Percentiles rank a stretch among this genome's conserved stretches.
Conservation (phyloP, 2,888 invertebrate genomes). For the Tetrapedia diversipes region DNA sequence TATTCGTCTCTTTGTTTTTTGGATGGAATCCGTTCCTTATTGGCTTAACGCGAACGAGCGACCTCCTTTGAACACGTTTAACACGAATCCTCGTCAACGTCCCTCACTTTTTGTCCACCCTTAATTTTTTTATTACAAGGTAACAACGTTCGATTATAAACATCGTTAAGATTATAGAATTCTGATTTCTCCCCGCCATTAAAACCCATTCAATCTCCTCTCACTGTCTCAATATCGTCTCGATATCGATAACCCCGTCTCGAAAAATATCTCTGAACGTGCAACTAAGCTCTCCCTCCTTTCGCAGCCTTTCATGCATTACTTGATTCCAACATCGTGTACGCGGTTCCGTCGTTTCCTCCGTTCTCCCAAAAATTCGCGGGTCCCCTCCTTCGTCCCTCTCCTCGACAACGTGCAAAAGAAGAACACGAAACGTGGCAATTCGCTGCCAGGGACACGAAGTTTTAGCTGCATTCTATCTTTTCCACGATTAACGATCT, state of each 20-base stretch:
- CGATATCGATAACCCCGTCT: slow-evolving; percentile 31
- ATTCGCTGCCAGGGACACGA: too few relatives aligned
- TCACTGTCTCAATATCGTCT: slow-evolving; percentile 54
- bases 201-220: too few relatives aligned
- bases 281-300: slow-evolving; percentile 8
- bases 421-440: neutral
- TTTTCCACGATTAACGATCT: too few relatives aligned
- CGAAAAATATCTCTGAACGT: slow-evolving; percentile 63
- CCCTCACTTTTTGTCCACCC: slow-evolving; percentile 20
- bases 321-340: slow-evolving; percentile 70
- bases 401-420: neutral
- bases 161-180: slow-evolving; percentile 65
- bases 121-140: slow-evolving; percentile 44
- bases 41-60: slow-evolving; percentile 71
- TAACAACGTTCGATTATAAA: slow-evolving; percentile 62
- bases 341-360: slow-evolving; percentile 49
- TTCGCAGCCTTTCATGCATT: slow-evolving; percentile 67
- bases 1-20: slow-evolving; percentile 44
- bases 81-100: slow-evolving; percentile 45
- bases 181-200: slow-evolving; percentile 30
- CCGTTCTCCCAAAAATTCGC: neutral
- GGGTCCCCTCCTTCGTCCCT: slow-evolving; percentile 9
- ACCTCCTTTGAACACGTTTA: slow-evolving; percentile 64
- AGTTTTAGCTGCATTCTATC: too few relatives aligned
- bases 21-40: slow-evolving; percentile 79